Evolutionary conservation across 2,113 vertebrate genomes (phyloP), one percentile per base, ranked within the genome.

Genomic region (Alces alces): DNA sequence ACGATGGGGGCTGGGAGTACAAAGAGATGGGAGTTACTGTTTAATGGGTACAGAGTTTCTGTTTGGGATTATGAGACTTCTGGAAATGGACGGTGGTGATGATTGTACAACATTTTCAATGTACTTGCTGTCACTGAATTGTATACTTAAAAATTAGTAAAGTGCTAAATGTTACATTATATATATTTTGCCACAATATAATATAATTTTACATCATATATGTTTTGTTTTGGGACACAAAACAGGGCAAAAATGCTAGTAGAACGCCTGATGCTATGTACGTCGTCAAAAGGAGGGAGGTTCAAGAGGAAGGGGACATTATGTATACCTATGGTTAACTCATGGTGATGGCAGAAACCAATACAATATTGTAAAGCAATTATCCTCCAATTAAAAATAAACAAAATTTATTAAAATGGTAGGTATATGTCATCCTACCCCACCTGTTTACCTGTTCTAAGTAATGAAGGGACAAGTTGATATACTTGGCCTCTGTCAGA

Each of bases 401-500:
- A 27, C 2, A 43, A 14, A 43, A 27, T 27, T 76, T 27, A 76
- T 43, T 76, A 27, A 76, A 36, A 30, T 33, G 36, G 54, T 7
- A 10, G 1, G 73, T 45, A 95, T 23, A 85, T 3, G 27, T 92
- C 3, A 27, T 1, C 23, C 93, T 4, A 2, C 1, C 84, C 14
- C 23, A 36, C 14, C 8, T 80, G 17, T 21, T 98, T 97, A 99
- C 99, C 99, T 99, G 99, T 93, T 99, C 99, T 97, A 99, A 98
- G 98, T 99, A 99, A 98, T 99, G 99, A 3, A 99, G 99, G 0
- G 99, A 99, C 50, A 99, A 97, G 98, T 99, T 99, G 98, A 99
- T 99, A 89, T 99, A 99, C 97, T 99, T 99, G 97, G 99, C 99
- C 91, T 99, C 99, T 8, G 99, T 99, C 47, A 99, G 98, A 52